Conservation (phyloP, 1,140 invertebrate species). For the Drepana arcuata region DNA sequence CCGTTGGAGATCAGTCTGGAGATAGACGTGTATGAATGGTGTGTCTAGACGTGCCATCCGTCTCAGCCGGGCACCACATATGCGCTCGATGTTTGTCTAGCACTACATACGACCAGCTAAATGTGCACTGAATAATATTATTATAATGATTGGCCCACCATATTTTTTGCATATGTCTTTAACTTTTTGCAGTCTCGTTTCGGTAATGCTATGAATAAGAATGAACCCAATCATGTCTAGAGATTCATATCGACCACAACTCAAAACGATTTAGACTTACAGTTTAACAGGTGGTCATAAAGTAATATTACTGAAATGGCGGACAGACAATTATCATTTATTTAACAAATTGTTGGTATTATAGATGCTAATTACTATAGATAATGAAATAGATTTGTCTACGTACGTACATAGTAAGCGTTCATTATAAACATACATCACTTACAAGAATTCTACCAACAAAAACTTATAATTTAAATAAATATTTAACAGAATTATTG, state of each 20-base stretch:
- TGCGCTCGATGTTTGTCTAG: conserved; percentile 25
- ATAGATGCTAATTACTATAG: too few relatives aligned
- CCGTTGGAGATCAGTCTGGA: conserved; percentile 35
- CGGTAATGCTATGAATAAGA: conserved; percentile 23
- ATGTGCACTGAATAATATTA: conserved; percentile 28
- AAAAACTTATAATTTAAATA: too few relatives aligned
- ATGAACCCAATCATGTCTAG: conserved; percentile 20
- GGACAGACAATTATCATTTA: too few relatives aligned
- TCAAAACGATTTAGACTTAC: conserved; percentile 10
- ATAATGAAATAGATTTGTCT: too few relatives aligned
- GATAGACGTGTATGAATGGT: conserved; percentile 35
- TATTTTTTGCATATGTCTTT: conserved; percentile 21
- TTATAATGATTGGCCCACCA: conserved; percentile 22
- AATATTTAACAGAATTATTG: too few relatives aligned
- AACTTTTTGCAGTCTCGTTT: conserved; percentile 15
- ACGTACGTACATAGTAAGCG: too few relatives aligned
- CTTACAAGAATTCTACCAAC: too few relatives aligned
- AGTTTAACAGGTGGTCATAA: conserved; percentile 14
- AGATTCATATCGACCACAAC: conserved; percentile 19
- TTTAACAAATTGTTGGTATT: too few relatives aligned
- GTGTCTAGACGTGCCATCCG: conserved; percentile 34
- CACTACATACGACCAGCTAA: conserved; percentile 11
- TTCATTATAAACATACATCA: too few relatives aligned
- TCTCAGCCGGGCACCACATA: conserved; percentile 17
- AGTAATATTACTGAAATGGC: too few relatives aligned